Base-by-base conservation (phyloP, 2,113 vertebrate genomes). In the Sterrhoptilus dennistouni region DNA sequence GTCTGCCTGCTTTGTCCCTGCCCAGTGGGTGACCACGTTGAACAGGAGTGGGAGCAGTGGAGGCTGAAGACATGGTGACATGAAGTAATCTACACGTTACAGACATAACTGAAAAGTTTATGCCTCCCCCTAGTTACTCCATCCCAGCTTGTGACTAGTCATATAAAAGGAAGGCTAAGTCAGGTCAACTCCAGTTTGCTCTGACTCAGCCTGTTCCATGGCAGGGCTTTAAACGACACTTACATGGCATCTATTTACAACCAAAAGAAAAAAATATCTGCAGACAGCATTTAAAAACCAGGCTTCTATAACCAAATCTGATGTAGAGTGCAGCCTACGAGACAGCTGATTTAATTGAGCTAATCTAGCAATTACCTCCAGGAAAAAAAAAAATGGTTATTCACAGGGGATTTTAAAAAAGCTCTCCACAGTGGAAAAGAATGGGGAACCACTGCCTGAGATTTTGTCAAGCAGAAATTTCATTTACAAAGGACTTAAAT, bases 301-400 rank as follows among this genome's bases (percentile, higher is more conserved):
- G 14, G 15, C n/a, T 88, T 17, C 79, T 83, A 19, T 42, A 83
- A 72, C 42, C 22, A 75, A 89, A 78, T 70, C 42, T 52, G 44
- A 56, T 78, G 85, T 82, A 79, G 52, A 79, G 28, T 11, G 19
- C 94, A 90, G 65, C 90, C 90, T 91, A 63, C 1, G 3, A 90
- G 66, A 83, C 57, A 93, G 82, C 36, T 94, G 88, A 88, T 83
- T 57, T 85, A 87, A 59, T 69, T 80, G 53, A 92, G 82, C 31
- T 90, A 83, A 85, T 79, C 44, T 71, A 65, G n/a, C 28, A 79
- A 65, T 57, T 85, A 80, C 28, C 13, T 86, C 45, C 59, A 79
- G 53, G 42, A 53, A 54, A 49, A 71, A 63, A 45, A 85, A 89
- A 47, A 56, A 5, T 11, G 23, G 63, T 71, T 90, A 36, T 70